A percentile compares a stretch with the other conserved stretches of the same genome.
Evolutionary conservation across 2,113 vertebrate species (phyloP).

Genomic region (Chaetodon trifascialis): DNA sequence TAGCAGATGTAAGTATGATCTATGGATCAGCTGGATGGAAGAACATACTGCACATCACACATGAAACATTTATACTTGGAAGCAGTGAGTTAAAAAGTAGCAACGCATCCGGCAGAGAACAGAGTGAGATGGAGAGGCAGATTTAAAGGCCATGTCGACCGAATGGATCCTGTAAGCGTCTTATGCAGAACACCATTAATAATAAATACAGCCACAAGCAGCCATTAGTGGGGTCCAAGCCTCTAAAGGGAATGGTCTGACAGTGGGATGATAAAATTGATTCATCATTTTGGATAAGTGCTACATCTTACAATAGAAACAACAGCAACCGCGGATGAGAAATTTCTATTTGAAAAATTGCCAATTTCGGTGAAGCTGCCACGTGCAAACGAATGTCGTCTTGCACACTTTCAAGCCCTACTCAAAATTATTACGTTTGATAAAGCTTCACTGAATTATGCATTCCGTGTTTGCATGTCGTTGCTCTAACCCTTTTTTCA

Average conservation of each 20-base stretch:
- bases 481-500: not conserved
- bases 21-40: slow-evolving; percentile 43
- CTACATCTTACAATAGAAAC: slow-evolving; percentile 12
- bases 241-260: slow-evolving; percentile 22
- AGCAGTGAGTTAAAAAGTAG: slow-evolving; percentile 35
- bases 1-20: slow-evolving; percentile 16
- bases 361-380: slow-evolving; percentile 1
- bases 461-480: not conserved
- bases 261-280: slow-evolving; percentile 50
- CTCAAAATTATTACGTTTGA: not conserved
- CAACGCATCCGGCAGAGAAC: slow-evolving; percentile 4
- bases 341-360: slow-evolving; percentile 30
- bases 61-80: slow-evolving; percentile 52
- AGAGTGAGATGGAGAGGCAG: slow-evolving; percentile 28
- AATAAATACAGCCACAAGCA: slow-evolving; percentile 57
- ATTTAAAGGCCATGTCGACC: slow-evolving; percentile 49
- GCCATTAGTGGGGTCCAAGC: slow-evolving; percentile 40
- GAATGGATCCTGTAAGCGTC: slow-evolving; percentile 54
- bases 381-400: not conserved
- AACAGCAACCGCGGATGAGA: not conserved
- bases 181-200: slow-evolving; percentile 57
- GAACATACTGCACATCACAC: slow-evolving; percentile 15
- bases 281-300: slow-evolving; percentile 54
- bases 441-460: slow-evolving; percentile 10
- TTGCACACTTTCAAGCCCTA: not conserved